phyloP scores from a whole-genome alignment of 1,140 invertebrate species.

The Sogatella furcifera region DNA sequence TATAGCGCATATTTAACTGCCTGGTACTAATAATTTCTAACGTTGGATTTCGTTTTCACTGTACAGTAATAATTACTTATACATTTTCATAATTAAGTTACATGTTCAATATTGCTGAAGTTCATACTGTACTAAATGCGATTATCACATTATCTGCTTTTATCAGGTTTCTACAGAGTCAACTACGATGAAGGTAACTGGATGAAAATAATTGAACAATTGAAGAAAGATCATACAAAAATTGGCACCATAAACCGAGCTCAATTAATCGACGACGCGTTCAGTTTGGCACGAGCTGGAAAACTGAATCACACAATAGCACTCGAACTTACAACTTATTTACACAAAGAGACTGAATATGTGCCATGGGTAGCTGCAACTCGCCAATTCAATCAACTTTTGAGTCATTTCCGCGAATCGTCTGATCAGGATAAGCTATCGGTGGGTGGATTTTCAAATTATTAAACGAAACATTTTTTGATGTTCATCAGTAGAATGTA shows the following conservation, averaged over 20 bases:
- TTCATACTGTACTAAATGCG: no score
- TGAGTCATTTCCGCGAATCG: neutral
- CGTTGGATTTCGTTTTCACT: no score
- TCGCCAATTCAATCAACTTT: neutral
- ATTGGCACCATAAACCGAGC: constrained; percentile 52
- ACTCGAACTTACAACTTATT: constrained; percentile 5
- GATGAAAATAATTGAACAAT: constrained; percentile 43
- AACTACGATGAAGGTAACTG: constrained; percentile 63
- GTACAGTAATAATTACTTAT: no score
- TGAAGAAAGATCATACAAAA: constrained; percentile 35
- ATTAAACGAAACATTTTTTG: no score
- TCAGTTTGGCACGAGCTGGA: constrained; percentile 53
- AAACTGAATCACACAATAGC: constrained; percentile 6
- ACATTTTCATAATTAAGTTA: no score
- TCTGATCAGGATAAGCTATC: constrained; percentile 6
- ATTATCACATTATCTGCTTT: neutral
- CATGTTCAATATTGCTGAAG: no score
- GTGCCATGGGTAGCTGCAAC: constrained; percentile 6
- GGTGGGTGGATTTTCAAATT: no score
- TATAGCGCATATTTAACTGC: no score
- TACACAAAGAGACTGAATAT: constrained; percentile 3
- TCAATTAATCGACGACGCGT: constrained; percentile 70
- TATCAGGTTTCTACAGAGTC: constrained; percentile 53
- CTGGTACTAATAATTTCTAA: no score
- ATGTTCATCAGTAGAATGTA: no score